Evolutionary conservation across 2,797 vertebrate genomes (phyloP), one percentile per base, ranked within the genome.

Genomic region (Cygnus olor): DNA sequence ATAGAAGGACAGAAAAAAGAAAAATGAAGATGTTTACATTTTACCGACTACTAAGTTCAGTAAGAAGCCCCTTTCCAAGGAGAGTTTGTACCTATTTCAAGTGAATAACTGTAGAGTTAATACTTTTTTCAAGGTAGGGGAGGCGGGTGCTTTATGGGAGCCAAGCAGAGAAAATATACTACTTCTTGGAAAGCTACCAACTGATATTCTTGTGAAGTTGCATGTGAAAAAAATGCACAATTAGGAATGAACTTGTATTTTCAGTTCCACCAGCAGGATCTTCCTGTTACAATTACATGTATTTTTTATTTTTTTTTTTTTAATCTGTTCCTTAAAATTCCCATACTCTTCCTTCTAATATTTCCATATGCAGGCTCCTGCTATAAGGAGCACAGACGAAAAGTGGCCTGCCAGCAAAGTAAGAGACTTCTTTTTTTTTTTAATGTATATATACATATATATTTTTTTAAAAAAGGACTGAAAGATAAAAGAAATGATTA

Each of bases 351-450:
- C 20, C 8, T 5, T 77, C 6, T 83, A 63, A 57, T 79, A 72
- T 69, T 65, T 53, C 14, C 27, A 2, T 30, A 34, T 56, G 79
- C 4, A 38, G 16, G 5, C 27, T 92, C 17, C 8, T 81, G 11
- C 5, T 85, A 34, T 14, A 78, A 32, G 66, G 10, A 38, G 42
- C 28, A 66, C 30, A 72, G n/a, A 70, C 21, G 21, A 80, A 44
- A 60, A 69, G 16, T 20, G 73, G 24, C 3, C 14, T 81, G 4
- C 2, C 20, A 38, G 4, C 45, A 58, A 84, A 56, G 17, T 24
- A 63, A 38, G 0, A 0, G 0, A 32, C 2, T 79, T 49, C 17
- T 42, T 44, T 8, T 44, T 17, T 42, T 42, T 42, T 40, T 40
- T 40, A 40, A 44, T 24, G 22, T 13, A 49, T 49, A 24, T 49